Conservation (phyloP, 2,797 vertebrate species). For the Leptatherina wallacei region DNA sequence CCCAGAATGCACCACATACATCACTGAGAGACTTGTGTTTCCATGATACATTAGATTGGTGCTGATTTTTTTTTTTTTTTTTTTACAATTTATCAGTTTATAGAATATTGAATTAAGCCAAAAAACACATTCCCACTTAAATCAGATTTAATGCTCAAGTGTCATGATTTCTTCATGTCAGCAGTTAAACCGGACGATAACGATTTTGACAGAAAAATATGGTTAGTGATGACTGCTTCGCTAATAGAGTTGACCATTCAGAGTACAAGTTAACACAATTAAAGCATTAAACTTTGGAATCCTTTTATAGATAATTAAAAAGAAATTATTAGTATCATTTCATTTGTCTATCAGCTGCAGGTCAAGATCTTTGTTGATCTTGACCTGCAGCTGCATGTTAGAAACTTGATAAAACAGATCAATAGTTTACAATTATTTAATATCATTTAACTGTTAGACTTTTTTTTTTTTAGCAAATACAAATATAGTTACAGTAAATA, state of each 20-base stretch:
- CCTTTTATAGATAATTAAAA: slow-evolving; percentile 39
- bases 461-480: background rate
- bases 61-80: no score
- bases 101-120: no score
- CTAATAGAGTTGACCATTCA: background rate
- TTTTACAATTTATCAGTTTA: no score
- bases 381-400: background rate
- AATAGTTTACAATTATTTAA: background rate
- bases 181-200: no score
- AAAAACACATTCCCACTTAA: background rate
- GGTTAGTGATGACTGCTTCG: background rate
- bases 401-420: background rate
- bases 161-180: background rate
- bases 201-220: background rate
- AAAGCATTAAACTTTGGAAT: slow-evolving; percentile 1
- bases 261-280: background rate
- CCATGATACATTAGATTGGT: no score
- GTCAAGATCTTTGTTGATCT: background rate
- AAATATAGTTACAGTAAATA: slow-evolving; percentile 21
- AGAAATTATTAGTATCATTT: background rate
- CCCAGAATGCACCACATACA: background rate
- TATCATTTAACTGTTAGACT: background rate
- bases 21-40: no score
- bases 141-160: no score
- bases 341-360: slow-evolving; percentile 8